A percentile compares a stretch with the other conserved stretches of the same genome.
phyloP scores from a whole-genome alignment of 1,140 invertebrate genomes.

The Dreissena rostriformis region DNA sequence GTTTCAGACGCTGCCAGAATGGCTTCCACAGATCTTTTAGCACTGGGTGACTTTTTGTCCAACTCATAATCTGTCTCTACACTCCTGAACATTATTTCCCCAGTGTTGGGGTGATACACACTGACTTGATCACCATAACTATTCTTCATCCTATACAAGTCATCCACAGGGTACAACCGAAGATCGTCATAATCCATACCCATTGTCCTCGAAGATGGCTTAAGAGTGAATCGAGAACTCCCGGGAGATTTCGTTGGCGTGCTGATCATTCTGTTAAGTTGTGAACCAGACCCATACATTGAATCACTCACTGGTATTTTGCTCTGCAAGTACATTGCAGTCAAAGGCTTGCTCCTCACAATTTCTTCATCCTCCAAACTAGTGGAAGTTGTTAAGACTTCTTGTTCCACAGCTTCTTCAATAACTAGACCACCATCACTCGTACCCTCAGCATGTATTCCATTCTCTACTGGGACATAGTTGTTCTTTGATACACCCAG shows the following conservation, averaged over 20 bases:
- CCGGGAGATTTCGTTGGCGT: constrained; percentile 49
- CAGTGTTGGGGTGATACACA: constrained; percentile 55
- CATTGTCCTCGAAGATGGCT: constrained; percentile 28
- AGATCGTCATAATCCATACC: constrained; percentile 37
- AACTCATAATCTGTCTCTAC: constrained; percentile 26
- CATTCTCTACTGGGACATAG: not conserved
- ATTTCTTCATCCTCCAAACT: constrained; percentile 47
- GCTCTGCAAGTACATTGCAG: constrained; percentile 49
- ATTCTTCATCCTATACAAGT: constrained; percentile 27
- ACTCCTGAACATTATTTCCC: constrained; percentile 47
- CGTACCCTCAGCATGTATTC: not conserved
- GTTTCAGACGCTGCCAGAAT: constrained; percentile 54
- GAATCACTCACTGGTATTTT: constrained; percentile 26
- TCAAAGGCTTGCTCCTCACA: constrained; percentile 52
- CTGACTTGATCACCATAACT: constrained; percentile 42
- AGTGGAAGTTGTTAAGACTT: constrained; percentile 38
- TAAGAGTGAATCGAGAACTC: constrained; percentile 41
- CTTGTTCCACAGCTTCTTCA: constrained; percentile 48
- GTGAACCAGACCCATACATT: not conserved
- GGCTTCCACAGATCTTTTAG: constrained; percentile 48
- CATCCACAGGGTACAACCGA: constrained; percentile 1
- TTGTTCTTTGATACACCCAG: constrained; percentile 5
- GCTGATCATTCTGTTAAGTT: constrained; percentile 3
- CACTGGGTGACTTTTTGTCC: constrained; percentile 19
- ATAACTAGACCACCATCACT: constrained; percentile 42